Conservation (phyloP, 2,888 invertebrate species). For the Timandra comae region DNA sequence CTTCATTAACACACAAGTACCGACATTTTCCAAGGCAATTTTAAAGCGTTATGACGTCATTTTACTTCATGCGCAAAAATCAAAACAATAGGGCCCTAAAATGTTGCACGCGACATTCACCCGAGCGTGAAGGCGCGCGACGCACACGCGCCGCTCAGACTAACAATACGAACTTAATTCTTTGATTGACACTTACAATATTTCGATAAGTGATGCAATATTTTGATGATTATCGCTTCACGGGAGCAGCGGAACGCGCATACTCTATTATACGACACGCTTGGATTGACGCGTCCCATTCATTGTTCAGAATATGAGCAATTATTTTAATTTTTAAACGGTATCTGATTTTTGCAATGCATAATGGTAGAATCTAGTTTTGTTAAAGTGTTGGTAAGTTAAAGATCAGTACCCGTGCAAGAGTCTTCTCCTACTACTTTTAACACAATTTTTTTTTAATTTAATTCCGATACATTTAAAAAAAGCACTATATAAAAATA, state of each 20-base stretch:
- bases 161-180: constrained; percentile 72
- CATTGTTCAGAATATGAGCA: constrained; percentile 28
- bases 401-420: too few species aligned
- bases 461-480: too few species aligned
- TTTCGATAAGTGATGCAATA: constrained; percentile 78
- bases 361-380: too few species aligned
- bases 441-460: too few species aligned
- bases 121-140: constrained; percentile 35
- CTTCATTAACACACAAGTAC: background rate
- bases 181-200: constrained; percentile 78
- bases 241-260: constrained; percentile 30
- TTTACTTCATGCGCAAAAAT: constrained; percentile 54
- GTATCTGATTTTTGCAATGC: too few species aligned
- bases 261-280: constrained; percentile 53
- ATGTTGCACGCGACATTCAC: constrained; percentile 50
- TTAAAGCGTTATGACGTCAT: constrained; percentile 37
- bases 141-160: constrained; percentile 50
- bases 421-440: too few species aligned
- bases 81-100: constrained; percentile 61
- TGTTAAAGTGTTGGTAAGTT: too few species aligned
- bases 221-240: constrained; percentile 71
- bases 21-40: constrained; percentile 10
- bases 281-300: constrained; percentile 39
- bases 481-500: too few species aligned
- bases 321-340: constrained; percentile 15